Conservation (phyloP, 1,140 invertebrate genomes). For the Acyrthosiphon pisum region DNA sequence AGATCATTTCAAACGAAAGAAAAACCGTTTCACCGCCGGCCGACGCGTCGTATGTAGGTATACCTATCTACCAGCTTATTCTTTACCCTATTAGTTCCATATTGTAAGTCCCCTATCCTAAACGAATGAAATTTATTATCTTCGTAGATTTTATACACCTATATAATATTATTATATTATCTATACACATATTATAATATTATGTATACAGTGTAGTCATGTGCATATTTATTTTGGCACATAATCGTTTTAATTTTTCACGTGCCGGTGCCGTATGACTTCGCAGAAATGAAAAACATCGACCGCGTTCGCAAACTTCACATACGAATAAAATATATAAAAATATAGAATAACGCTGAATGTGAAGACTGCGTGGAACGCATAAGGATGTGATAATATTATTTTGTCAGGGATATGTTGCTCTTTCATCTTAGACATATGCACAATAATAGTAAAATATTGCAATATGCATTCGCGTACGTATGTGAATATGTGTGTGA, state of each 20-base stretch:
- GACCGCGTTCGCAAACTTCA: neutral
- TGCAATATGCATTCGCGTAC: neutral
- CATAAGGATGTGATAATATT: neutral
- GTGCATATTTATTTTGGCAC: slow-evolving; percentile 6
- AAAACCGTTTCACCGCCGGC: neutral
- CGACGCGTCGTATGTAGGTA: neutral
- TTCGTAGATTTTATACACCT: neutral
- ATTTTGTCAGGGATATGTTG: neutral
- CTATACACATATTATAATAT: neutral
- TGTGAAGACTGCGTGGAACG: neutral
- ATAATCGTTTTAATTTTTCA: neutral
- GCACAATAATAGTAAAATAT: neutral
- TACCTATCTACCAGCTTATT: neutral
- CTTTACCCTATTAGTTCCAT: neutral
- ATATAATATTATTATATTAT: neutral
- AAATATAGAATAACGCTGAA: neutral
- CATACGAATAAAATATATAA: neutral
- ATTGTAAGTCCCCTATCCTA: neutral
- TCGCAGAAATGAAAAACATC: neutral
- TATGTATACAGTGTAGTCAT: neutral
- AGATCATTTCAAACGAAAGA: neutral
- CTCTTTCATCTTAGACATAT: neutral
- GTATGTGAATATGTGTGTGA: too few relatives aligned
- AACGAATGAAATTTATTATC: neutral
- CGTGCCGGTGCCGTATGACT: neutral